Base-by-base conservation (phyloP, 2,888 invertebrate genomes). In the Nipponacmea schrenckii region DNA sequence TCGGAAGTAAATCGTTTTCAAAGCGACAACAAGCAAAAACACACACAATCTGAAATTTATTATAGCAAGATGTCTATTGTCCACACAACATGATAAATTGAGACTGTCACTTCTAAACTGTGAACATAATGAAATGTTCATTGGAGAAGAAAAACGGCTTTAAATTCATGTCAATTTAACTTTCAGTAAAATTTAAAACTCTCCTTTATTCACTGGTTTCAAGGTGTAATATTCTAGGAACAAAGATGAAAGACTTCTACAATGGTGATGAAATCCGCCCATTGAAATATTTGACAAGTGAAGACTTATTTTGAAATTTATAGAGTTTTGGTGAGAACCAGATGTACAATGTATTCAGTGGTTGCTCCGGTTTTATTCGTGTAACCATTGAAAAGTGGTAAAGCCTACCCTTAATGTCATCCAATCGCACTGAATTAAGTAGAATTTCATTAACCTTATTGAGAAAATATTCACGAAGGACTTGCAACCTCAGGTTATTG, bases 121-220 rank as follows among this genome's bases (percentile, higher is more conserved):
- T 45, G 62, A 24, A 62, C 62, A 69, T 69, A 69, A 69, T 69
- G 63, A 62, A 69, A 69, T 69, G 68, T 62, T 69, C 68, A 69
- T 69, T 63, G 62, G 46, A 45, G 24, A 24, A n/a, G 63, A 48
- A 44, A 62, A 63, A 63, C 44, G n/a, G 48, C 46, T 69, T 69
- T 63, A 69, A 69, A 69, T 62, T 56, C 56, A 24, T 56, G 56
- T 56, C 56, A 56, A 24, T 56, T 56, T 56, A 56, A 56, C 56
- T 56, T 56, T 56, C 20, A 56, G 56, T 39, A 20, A 56, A 56
- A 56, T 56, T 56, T 56, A 56, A 56, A 56, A 56, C 56, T 56
- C 39, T 24, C 56, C 20, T 56, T 56, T 56, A 56, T 56, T 24
- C 56, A 24, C 56, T 20, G 20, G 20, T 56, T 56, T 56, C 56